phyloP scores from a whole-genome alignment of 2,113 vertebrate species.

The Hydrochoerus hydrochaeris region DNA sequence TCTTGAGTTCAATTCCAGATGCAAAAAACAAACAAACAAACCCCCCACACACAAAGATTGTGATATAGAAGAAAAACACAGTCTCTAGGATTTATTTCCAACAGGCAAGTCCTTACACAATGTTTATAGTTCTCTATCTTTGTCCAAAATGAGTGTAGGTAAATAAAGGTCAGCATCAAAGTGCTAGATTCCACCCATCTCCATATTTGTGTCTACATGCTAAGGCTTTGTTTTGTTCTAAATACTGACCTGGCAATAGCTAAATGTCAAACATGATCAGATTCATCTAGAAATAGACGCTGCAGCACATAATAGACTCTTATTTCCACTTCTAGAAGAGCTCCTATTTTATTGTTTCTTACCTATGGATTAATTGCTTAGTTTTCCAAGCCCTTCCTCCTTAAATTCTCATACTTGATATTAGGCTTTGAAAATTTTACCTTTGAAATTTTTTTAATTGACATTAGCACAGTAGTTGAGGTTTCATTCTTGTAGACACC shows the following conservation, averaged over 20 bases:
- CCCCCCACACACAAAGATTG: too few species aligned
- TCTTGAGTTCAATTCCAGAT: too few species aligned
- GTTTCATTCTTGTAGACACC: constrained; percentile 16
- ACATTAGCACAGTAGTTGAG: neutral
- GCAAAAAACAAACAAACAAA: too few species aligned
- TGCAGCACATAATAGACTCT: neutral
- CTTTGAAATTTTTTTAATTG: neutral
- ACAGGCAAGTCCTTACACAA: neutral
- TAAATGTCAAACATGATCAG: constrained; percentile 56
- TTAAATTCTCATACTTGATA: neutral
- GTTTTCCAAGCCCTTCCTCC: neutral
- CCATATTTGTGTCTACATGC: neutral
- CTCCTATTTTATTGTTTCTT: constrained; percentile 7
- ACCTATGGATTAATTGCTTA: constrained; percentile 44
- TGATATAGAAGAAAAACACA: constrained; percentile 4
- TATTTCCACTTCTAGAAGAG: constrained; percentile 38
- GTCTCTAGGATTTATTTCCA: neutral
- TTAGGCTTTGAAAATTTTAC: neutral
- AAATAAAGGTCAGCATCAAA: neutral
- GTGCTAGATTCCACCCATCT: neutral
- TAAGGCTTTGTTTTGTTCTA: constrained; percentile 55
- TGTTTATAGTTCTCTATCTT: neutral
- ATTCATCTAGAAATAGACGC: constrained; percentile 63
- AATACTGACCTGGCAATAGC: constrained; percentile 13
- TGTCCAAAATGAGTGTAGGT: neutral